phyloP scores from a whole-genome alignment of 2,888 invertebrate genomes.

The Nephrocerus scutellatus region DNA sequence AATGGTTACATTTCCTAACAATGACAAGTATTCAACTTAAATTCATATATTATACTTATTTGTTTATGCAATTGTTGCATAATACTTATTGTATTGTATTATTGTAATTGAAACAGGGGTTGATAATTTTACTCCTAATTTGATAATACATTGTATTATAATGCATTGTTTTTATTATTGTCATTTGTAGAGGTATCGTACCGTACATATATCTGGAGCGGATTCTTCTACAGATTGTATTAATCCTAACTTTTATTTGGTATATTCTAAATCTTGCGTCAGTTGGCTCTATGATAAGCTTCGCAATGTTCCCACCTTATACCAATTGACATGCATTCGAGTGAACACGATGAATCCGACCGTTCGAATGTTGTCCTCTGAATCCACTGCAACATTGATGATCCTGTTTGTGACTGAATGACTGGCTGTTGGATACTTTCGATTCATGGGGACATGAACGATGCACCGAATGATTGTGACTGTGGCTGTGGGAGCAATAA shows the following conservation, averaged over 20 bases:
- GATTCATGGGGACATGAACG: conserved; percentile 27
- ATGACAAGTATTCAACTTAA: too few relatives aligned
- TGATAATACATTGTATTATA: too few relatives aligned
- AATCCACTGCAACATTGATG: conserved; percentile 46
- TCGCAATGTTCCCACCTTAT: conserved; percentile 23
- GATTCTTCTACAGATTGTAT: too few relatives aligned
- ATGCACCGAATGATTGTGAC: conserved; percentile 26
- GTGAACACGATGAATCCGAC: conserved; percentile 39
- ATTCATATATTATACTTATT: too few relatives aligned
- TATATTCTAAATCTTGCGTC: not conserved
- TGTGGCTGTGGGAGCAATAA: conserved; percentile 21
- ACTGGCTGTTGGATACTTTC: conserved; percentile 43
- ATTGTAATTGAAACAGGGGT: too few relatives aligned
- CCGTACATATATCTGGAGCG: too few relatives aligned
- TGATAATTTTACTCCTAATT: too few relatives aligned
- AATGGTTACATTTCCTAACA: too few relatives aligned
- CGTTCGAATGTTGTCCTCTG: conserved; percentile 37
- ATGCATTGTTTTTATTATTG: conserved; percentile 18
- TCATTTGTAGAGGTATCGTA: conserved; percentile 14
- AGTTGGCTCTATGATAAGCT: conserved; percentile 4
- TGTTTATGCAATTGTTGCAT: too few relatives aligned
- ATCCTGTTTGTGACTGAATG: conserved; percentile 40
- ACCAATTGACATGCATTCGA: conserved; percentile 44
- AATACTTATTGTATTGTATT: too few relatives aligned
- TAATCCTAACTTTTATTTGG: too few relatives aligned